Evolutionary conservation across 2,888 invertebrate genomes (phyloP).

Genomic region (Drosophila pegasa): DNA sequence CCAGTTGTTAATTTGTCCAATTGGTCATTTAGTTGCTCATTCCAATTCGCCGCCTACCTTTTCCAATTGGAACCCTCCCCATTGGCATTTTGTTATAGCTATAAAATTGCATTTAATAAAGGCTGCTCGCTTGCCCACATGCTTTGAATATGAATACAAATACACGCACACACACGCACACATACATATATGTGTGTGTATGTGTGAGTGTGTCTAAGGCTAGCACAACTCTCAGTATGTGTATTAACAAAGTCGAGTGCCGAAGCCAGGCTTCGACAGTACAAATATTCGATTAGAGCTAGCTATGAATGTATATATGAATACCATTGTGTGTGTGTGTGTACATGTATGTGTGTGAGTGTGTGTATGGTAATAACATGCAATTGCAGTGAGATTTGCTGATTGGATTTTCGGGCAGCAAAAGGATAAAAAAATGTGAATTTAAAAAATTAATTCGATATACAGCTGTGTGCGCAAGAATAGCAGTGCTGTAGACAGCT

Average conservation of each 20-base stretch:
- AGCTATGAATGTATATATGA: conserved; percentile 29
- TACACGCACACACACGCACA: neutral
- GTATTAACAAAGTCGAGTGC: conserved; percentile 45
- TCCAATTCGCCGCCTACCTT: neutral
- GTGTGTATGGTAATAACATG: conserved; percentile 7
- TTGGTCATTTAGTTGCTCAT: no score
- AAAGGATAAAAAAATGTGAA: neutral
- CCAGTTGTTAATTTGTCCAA: no score
- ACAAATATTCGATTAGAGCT: conserved; percentile 35
- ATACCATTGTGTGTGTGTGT: conserved; percentile 3
- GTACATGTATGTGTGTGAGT: neutral
- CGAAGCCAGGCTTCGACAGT: conserved; percentile 63
- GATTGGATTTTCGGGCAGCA: neutral
- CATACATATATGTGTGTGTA: neutral
- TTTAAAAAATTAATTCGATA: neutral
- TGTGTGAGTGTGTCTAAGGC: conserved; percentile 23
- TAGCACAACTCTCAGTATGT: conserved; percentile 23
- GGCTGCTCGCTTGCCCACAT: conserved; percentile 28
- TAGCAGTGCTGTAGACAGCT: no score
- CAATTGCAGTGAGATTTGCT: conserved; percentile 23
- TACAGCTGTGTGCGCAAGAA: no score
- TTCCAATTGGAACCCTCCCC: conserved; percentile 1
- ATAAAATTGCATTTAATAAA: conserved; percentile 24
- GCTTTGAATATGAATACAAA: conserved; percentile 10
- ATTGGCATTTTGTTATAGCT: conserved; percentile 13